phyloP scores from a whole-genome alignment of 2,888 invertebrate genomes.

The Drosophila helvetica region DNA sequence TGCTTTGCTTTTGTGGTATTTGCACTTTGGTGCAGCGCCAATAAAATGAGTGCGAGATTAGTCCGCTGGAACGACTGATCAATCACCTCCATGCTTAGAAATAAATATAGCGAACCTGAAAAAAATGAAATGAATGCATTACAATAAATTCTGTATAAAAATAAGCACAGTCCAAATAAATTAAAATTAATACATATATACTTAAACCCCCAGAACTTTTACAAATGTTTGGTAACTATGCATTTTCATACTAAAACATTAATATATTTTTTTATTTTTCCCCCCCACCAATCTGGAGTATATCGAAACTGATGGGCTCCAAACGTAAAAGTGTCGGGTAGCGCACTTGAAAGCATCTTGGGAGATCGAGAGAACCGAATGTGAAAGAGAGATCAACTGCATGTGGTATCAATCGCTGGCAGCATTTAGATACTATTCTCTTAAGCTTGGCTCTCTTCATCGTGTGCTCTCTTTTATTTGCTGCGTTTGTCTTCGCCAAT shows the following conservation, averaged over 20 bases:
- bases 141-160: no score
- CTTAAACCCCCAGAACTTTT: no score
- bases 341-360: conserved; percentile 38
- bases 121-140: background rate
- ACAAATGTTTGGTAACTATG: no score
- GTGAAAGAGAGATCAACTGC: conserved; percentile 31
- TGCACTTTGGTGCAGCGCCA: conserved; percentile 62
- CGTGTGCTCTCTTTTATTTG: conserved; percentile 1
- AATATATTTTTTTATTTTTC: background rate
- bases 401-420: conserved; percentile 3
- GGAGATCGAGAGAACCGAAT: conserved; percentile 15
- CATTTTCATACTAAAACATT: no score
- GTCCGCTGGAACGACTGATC: background rate
- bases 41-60: conserved; percentile 19
- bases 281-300: background rate
- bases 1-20: conserved; percentile 42
- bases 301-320: conserved; percentile 13
- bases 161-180: no score
- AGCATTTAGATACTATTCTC: conserved; percentile 12
- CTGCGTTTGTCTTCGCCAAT: conserved; percentile 18
- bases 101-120: background rate
- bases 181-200: no score
- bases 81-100: conserved; percentile 30
- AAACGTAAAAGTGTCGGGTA: background rate
- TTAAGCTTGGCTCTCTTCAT: background rate